Conservation (phyloP, 2,888 invertebrate species). For the Allygus modestus region DNA sequence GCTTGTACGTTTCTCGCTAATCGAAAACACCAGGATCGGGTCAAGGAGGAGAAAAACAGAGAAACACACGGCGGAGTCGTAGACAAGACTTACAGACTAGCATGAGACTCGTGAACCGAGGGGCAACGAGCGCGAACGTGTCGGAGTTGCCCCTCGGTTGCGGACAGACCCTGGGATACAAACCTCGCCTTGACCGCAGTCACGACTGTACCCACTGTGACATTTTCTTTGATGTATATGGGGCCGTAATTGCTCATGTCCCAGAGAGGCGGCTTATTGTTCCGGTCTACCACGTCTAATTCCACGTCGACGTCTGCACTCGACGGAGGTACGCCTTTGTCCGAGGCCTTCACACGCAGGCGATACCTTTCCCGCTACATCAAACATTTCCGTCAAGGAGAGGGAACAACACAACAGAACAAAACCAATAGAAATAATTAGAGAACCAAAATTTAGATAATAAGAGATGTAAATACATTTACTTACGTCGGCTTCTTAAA, state of each 20-base stretch:
- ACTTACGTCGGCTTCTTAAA: slow-evolving; percentile 42
- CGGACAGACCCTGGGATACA: slow-evolving; percentile 69
- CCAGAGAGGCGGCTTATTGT: slow-evolving; percentile 99
- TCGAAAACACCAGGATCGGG: slow-evolving; percentile 78
- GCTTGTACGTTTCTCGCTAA: slow-evolving; percentile 98
- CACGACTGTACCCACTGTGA: slow-evolving; percentile 99
- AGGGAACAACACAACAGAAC: slow-evolving; percentile 67
- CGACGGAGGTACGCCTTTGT: slow-evolving; percentile 94
- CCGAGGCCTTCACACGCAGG: slow-evolving; percentile 97
- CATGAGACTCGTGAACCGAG: slow-evolving; percentile 45
- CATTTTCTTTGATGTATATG: slow-evolving; percentile 99
- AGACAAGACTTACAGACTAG: slow-evolving; percentile 74
- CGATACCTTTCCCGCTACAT: slow-evolving; percentile 96
- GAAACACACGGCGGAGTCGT: slow-evolving; percentile 81
- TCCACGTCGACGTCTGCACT: slow-evolving; percentile 98
- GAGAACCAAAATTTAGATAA: slow-evolving; percentile 69
- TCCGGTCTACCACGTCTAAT: slow-evolving; percentile 98
- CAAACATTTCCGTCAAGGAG: slow-evolving; percentile 70
- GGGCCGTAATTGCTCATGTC: slow-evolving; percentile 97
- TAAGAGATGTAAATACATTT: slow-evolving; percentile 74
- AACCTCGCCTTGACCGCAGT: slow-evolving; percentile 98
- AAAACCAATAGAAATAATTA: slow-evolving; percentile 74
- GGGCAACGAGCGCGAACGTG: too few species aligned
- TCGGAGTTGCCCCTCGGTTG: slow-evolving; percentile 58
- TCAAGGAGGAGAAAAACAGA: slow-evolving; percentile 79